A percentile compares a stretch with the other conserved stretches of the same genome.
Evolutionary conservation across 2,888 invertebrate genomes (phyloP).

Genomic region (Anagyrus pseudococci): DNA sequence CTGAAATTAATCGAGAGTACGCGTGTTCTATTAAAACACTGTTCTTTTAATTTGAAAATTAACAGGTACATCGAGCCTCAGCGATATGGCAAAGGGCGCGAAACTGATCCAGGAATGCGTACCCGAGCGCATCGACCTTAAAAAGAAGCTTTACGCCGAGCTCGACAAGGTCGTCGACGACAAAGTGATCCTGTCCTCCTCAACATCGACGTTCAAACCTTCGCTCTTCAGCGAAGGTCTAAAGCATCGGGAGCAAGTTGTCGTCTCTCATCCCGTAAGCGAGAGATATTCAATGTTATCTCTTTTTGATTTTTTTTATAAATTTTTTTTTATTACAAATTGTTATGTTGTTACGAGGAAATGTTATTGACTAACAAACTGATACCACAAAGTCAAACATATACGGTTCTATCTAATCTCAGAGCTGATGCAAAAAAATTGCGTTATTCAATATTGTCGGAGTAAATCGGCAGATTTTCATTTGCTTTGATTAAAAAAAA

Average conservation of each 20-base stretch:
- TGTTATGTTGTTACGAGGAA: no score
- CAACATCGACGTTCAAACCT: slow-evolving; percentile 91
- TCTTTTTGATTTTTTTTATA: background rate
- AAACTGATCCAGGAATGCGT: slow-evolving; percentile 92
- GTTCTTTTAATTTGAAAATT: no score
- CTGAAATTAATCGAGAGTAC: no score
- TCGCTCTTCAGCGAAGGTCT: slow-evolving; percentile 84
- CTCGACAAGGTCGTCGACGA: slow-evolving; percentile 80
- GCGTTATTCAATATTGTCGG: no score
- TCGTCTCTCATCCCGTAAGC: slow-evolving; percentile 87
- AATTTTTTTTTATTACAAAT: background rate
- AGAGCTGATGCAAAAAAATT: no score
- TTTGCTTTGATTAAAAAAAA: no score
- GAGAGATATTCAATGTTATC: no score
- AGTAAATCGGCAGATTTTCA: no score
- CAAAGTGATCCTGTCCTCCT: slow-evolving; percentile 86
- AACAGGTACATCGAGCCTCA: slow-evolving; percentile 73
- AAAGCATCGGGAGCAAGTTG: slow-evolving; percentile 73
- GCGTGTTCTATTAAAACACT: no score
- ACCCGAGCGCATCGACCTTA: slow-evolving; percentile 86
- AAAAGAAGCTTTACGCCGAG: slow-evolving; percentile 78
- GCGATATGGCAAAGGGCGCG: slow-evolving; percentile 76
- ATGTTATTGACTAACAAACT: no score
- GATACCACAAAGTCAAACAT: no score
- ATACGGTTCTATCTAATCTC: no score